These are phyloP conservation scores for Erpetoichthys calabaricus DNA, from an alignment of 2,797 vertebrate species.

Conservation along the genomic window DNA sequence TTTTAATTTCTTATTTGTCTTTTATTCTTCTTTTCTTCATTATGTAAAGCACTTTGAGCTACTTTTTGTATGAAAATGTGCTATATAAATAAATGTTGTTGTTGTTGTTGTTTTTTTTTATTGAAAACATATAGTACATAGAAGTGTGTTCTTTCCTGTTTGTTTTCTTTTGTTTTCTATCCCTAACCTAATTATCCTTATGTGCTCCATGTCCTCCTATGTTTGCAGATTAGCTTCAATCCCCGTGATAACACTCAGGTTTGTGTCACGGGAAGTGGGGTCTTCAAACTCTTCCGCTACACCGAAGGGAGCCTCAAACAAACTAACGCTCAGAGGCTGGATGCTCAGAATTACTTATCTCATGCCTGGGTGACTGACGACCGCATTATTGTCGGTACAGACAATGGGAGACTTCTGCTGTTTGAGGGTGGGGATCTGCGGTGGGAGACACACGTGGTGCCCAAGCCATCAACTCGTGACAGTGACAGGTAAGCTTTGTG, in stretches of 20 bases:
- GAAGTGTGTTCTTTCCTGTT: too few species aligned
- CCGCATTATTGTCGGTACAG: conserved; percentile 66
- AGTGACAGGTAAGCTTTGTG: conserved; percentile 26
- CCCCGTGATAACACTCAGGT: conserved; percentile 72
- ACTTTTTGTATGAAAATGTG: too few species aligned
- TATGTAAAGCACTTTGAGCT: too few species aligned
- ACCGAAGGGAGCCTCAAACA: conserved; percentile 67
- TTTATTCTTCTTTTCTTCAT: too few species aligned
- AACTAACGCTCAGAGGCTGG: conserved; percentile 57
- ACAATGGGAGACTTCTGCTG: conserved; percentile 61
- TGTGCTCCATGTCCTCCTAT: conserved; percentile 3
- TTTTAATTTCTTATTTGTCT: too few species aligned
- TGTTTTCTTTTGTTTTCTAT: too few species aligned
- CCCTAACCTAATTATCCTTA: background rate
- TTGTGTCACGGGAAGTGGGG: conserved; percentile 65
- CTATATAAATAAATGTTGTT: too few species aligned
- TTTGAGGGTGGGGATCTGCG: conserved; percentile 66
- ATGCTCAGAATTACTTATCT: conserved; percentile 61
- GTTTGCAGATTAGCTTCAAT: conserved; percentile 73
- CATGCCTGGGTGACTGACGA: conserved; percentile 70
- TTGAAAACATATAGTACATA: too few species aligned
- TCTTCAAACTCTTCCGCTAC: conserved; percentile 74
- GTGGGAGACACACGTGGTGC: conserved; percentile 48
- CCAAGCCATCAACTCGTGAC: conserved; percentile 17
- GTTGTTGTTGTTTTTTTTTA: too few species aligned